Base-by-base conservation (phyloP, 2,888 invertebrate genomes). In the Nudaria mundana region DNA sequence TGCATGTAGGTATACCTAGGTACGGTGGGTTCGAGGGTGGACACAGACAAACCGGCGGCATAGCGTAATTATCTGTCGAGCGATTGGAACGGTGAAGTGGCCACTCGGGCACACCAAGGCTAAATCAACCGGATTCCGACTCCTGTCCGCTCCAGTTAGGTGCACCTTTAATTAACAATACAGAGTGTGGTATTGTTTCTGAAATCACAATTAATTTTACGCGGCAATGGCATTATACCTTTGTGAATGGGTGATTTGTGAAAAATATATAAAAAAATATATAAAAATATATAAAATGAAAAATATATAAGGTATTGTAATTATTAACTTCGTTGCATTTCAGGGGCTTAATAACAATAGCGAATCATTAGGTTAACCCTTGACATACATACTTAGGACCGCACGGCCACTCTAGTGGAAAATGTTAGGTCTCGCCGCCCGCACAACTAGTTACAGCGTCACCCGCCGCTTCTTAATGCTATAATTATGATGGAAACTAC, bases 51-150 rank as follows among this genome's bases (percentile, higher is more conserved):
- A 48, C 67, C 60, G 66, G 63, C 66, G 64, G 67, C 66, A 65
- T 52, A 63, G 71, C 62, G 77, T 80, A 85, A 86, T 86, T 83
- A 81, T 72, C 71, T 68, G 74, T 66, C 73, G 63, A 54, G 68
- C 71, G 79, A 84, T 82, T 85, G 81, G 85, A 86, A 75, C 71
- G 84, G 84, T 82, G 78, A 82, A 86, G 85, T 86, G 82, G 81
- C 77, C 79, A 81, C 80, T 84, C 74, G 71, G 72, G 67, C 73
- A 73, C 66, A 76, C 79, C 86, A 86, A 87, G 87, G 86, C 80
- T 84, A 79, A 61, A 65, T 70, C 71, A 79, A 86, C 87, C 85
- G 85, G 87, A 87, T 85, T 85, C 76, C 76, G 72, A 80, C 71
- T 81, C 78, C 81, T 76, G 76, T 71, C 72, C 81, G 81, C 80